phyloP scores from a whole-genome alignment of 2,797 vertebrate species.

The Mallotus villosus region DNA sequence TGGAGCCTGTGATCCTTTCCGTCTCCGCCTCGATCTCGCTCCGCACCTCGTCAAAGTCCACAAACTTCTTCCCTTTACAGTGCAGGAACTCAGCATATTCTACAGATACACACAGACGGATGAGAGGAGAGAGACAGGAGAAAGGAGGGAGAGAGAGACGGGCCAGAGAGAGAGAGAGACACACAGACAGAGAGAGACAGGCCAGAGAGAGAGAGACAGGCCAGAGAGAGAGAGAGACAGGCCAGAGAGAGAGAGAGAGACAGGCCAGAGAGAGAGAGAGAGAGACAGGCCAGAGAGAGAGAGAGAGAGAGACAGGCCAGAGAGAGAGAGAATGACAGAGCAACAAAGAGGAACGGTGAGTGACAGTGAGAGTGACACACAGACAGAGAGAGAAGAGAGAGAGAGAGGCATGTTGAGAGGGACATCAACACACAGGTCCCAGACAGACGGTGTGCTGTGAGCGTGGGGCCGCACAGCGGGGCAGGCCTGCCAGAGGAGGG shows the following conservation, averaged over 20 bases:
- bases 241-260: background rate
- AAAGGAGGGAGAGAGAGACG: slow-evolving; percentile 9
- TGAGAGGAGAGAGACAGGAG: background rate
- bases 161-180: slow-evolving; percentile 6
- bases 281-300: background rate
- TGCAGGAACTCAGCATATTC: slow-evolving; percentile 98
- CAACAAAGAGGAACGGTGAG: slow-evolving; percentile 22
- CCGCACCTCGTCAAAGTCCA: slow-evolving; percentile 95
- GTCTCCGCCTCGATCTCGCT: slow-evolving; percentile 93
- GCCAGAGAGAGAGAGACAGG: slow-evolving; percentile 17
- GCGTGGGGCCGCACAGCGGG: background rate
- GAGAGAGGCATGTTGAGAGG: slow-evolving; percentile 32
- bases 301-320: slow-evolving; percentile 25
- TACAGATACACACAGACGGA: slow-evolving; percentile 45
- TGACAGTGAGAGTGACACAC: background rate
- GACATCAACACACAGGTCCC: too few species aligned
- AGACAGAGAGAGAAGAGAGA: too few species aligned
- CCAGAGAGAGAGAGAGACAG: too few species aligned
- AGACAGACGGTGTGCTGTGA: background rate
- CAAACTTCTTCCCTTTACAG: slow-evolving; percentile 95
- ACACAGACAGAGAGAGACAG: too few species aligned
- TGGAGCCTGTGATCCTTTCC: slow-evolving; percentile 90
- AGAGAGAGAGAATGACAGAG: too few species aligned
- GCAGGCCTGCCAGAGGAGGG: too few species aligned
- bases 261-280: background rate